Evolutionary conservation across 2,888 invertebrate genomes (phyloP).

Genomic region (Trypoxylon attenuatum): DNA sequence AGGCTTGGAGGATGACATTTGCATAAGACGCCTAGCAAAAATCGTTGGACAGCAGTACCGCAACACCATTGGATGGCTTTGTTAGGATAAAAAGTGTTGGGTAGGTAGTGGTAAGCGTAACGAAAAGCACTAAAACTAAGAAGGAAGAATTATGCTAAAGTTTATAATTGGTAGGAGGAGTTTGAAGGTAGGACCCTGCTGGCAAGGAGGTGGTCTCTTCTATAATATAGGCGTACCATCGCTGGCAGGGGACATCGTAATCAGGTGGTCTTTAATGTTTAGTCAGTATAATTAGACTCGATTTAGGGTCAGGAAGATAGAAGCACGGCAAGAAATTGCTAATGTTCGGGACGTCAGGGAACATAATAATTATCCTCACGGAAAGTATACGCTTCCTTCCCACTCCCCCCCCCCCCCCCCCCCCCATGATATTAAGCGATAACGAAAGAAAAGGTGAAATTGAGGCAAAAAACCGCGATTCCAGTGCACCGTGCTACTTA

Average conservation of each 20-base stretch:
- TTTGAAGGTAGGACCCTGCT: background rate
- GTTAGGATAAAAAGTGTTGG: no score
- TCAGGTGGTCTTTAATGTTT: conserved; percentile 40
- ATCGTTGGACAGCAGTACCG: no score
- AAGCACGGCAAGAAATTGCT: conserved; percentile 23
- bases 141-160: conserved; percentile 24
- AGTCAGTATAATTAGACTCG: conserved; percentile 35
- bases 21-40: conserved; percentile 3
- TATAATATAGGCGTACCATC: background rate
- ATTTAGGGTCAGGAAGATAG: conserved; percentile 27
- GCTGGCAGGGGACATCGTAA: conserved; percentile 15
- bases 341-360: conserved; percentile 28
- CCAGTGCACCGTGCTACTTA: conserved; percentile 3
- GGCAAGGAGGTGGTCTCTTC: background rate
- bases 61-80: no score
- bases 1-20: no score
- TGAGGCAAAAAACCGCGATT: background rate
- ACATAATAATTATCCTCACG: conserved; percentile 36
- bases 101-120: no score
- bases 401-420: no score
- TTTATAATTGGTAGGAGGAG: conserved; percentile 20
- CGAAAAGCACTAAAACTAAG: conserved; percentile 1
- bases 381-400: no score
- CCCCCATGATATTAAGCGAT: conserved; percentile 18
- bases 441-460: conserved; percentile 5